These are phyloP conservation scores for Misgurnus anguillicaudatus DNA, from an alignment of 2,113 vertebrate genomes.

Conservation along the genomic window DNA sequence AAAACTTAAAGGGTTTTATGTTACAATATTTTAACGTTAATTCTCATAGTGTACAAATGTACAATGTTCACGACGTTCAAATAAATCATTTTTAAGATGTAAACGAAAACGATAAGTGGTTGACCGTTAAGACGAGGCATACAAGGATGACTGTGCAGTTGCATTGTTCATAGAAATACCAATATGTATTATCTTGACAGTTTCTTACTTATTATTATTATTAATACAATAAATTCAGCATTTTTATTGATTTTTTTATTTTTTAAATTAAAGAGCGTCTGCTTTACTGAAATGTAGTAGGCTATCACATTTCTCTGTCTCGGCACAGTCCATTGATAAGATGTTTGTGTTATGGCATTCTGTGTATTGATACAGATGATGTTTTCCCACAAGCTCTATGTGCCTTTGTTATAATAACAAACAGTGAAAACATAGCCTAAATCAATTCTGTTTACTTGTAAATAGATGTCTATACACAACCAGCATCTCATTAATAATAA, in stretches of 20 bases:
- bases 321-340: conserved; percentile 23
- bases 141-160: background rate
- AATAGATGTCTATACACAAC: background rate
- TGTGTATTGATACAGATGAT: conserved; percentile 5
- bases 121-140: too few species aligned
- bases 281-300: background rate
- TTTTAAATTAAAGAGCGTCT: too few species aligned
- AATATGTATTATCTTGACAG: too few species aligned
- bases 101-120: too few species aligned
- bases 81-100: too few species aligned
- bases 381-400: background rate
- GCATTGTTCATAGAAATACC: background rate
- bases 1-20: conserved; percentile 5
- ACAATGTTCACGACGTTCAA: too few species aligned
- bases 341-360: conserved; percentile 24
- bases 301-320: background rate
- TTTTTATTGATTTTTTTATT: too few species aligned
- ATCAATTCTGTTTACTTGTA: background rate
- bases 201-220: background rate
- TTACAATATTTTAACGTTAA: background rate
- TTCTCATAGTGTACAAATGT: background rate
- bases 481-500: background rate
- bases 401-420: conserved; percentile 12
- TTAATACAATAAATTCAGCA: background rate
- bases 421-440: background rate